phyloP scores from a whole-genome alignment of 2,113 vertebrate species.

The Otus sunia region DNA sequence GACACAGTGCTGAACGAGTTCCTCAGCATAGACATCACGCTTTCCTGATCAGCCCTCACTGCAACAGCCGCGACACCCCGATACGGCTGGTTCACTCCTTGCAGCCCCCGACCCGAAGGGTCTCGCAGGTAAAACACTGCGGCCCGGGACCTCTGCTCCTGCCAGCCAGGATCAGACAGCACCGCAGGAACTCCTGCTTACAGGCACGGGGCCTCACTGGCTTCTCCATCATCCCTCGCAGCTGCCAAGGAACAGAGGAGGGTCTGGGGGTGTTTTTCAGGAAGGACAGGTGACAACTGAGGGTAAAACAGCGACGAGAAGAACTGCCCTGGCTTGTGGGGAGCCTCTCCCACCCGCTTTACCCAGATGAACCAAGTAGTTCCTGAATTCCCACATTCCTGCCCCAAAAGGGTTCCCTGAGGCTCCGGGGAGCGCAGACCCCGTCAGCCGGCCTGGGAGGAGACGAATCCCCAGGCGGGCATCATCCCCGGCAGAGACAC shows the following conservation, averaged over 20 bases:
- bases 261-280: neutral
- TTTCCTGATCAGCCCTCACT: neutral
- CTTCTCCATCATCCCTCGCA: fast-evolving
- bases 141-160: fast-evolving
- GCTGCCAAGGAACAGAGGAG: fast-evolving
- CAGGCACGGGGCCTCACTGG: fast-evolving
- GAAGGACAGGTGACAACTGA: neutral
- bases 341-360: neutral
- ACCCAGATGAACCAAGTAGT: neutral
- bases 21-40: fast-evolving
- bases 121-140: neutral
- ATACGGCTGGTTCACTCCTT: fast-evolving
- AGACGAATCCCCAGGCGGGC: neutral
- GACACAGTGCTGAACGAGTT: neutral
- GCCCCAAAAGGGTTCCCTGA: neutral
- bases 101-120: neutral
- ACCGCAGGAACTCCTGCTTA: fast-evolving
- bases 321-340: neutral
- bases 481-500: neutral
- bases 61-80: neutral
- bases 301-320: neutral
- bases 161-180: fast-evolving
- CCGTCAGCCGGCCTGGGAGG: neutral
- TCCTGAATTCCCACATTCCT: neutral
- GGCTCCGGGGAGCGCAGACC: neutral